phyloP scores from a whole-genome alignment of 2,888 invertebrate species.

The Chydorus sphaericus region DNA sequence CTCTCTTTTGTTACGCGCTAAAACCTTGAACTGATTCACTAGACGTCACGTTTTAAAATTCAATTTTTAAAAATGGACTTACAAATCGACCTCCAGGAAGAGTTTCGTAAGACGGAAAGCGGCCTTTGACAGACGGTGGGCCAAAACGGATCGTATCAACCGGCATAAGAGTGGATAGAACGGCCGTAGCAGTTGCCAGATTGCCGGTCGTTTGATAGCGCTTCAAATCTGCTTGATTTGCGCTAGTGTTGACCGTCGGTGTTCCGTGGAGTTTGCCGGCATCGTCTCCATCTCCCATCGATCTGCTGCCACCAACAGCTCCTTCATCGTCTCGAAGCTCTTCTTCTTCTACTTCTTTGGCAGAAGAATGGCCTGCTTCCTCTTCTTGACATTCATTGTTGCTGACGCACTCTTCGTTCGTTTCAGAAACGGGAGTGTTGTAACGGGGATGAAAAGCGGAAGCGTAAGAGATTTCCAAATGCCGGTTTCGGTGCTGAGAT shows the following conservation, averaged over 20 bases:
- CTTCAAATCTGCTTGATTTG: not conserved
- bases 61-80: not conserved
- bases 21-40: no score
- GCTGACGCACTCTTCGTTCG: not conserved
- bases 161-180: not conserved
- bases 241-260: not conserved
- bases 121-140: slow-evolving; percentile 2
- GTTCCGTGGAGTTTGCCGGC: not conserved
- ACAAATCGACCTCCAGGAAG: slow-evolving; percentile 2
- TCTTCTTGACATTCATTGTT: no score
- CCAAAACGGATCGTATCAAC: slow-evolving; percentile 1
- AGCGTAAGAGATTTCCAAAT: not conserved
- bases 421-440: slow-evolving; percentile 10
- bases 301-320: no score
- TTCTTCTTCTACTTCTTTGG: not conserved
- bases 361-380: no score
- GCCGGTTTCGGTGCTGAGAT: not conserved
- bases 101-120: slow-evolving; percentile 1
- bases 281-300: not conserved
- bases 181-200: not conserved
- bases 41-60: no score
- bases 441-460: slow-evolving; percentile 11
- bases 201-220: not conserved
- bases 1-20: no score
- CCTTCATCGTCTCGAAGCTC: not conserved